A percentile compares a stretch with the other conserved stretches of the same genome.
phyloP scores from a whole-genome alignment of 2,113 vertebrate species.

The Eulemur rufifrons region DNA sequence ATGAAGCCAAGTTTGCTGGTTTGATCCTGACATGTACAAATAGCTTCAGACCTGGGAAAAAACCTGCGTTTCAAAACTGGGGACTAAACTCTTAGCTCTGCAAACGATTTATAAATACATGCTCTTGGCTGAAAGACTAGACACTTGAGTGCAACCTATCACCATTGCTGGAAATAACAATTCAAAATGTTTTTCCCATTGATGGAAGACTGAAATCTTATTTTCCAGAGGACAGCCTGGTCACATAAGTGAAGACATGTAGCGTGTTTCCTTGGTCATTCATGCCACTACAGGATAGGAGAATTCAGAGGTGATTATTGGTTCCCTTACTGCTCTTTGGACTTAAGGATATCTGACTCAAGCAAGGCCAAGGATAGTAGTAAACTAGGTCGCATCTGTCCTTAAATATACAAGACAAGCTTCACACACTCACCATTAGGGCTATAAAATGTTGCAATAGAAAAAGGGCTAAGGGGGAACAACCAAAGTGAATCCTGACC shows the following conservation, averaged over 20 bases:
- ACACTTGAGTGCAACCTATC: not conserved
- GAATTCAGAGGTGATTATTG: conserved; percentile 8
- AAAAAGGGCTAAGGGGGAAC: not conserved
- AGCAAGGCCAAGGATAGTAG: not conserved
- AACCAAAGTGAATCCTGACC: not conserved
- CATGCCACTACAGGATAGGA: not conserved
- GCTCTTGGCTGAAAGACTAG: not conserved
- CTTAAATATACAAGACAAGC: conserved; percentile 7
- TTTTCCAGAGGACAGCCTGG: not conserved
- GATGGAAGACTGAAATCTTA: conserved; percentile 4
- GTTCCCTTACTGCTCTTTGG: conserved; percentile 1
- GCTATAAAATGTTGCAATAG: not conserved
- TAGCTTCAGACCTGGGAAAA: not conserved
- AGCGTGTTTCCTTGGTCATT: conserved; percentile 14
- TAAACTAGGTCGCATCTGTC: not conserved
- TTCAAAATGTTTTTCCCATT: conserved; percentile 22
- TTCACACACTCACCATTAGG: not conserved
- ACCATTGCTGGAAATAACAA: not conserved
- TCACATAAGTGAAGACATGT: not conserved
- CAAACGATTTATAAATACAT: conserved; percentile 11
- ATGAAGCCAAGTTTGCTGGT: not conserved
- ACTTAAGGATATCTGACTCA: not conserved
- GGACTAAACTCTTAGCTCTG: not conserved
- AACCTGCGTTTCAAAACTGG: not conserved
- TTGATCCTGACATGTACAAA: not conserved